Percentiles rank a stretch among this genome's conserved stretches.
These are phyloP conservation scores for Neogobius melanostomus DNA, from an alignment of 2,113 vertebrate species.

Conservation along the genomic window DNA sequence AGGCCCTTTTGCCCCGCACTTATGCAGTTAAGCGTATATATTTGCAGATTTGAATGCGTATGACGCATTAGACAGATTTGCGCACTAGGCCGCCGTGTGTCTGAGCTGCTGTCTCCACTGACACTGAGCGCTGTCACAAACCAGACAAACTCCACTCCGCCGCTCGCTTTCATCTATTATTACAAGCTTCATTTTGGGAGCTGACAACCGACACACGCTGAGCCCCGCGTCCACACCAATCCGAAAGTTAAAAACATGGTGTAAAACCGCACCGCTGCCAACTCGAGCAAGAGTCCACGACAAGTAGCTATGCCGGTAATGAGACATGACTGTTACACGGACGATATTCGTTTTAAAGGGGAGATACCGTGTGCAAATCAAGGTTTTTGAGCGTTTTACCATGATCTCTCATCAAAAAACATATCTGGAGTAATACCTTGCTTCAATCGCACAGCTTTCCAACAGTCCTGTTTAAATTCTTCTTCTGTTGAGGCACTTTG, in stretches of 20 bases:
- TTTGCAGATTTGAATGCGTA: slow-evolving; percentile 18
- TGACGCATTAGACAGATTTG: slow-evolving; percentile 23
- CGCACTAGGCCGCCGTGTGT: slow-evolving; percentile 16
- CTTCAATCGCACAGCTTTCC: too few relatives aligned
- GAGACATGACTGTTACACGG: not conserved
- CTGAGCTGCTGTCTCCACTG: slow-evolving; percentile 30
- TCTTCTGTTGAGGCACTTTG: too few relatives aligned
- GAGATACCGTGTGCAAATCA: too few relatives aligned
- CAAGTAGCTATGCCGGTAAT: not conserved
- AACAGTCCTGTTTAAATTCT: too few relatives aligned
- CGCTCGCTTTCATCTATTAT: slow-evolving; percentile 45
- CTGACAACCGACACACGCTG: slow-evolving; percentile 25
- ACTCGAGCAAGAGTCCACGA: slow-evolving; percentile 2
- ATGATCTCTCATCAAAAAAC: too few relatives aligned
- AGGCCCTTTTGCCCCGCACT: not conserved
- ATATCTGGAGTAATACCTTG: too few relatives aligned
- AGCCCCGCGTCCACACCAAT: slow-evolving; percentile 26
- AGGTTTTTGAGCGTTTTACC: too few relatives aligned
- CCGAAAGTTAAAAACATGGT: slow-evolving; percentile 3
- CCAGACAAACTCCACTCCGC: slow-evolving; percentile 16
- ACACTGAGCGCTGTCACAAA: slow-evolving; percentile 28
- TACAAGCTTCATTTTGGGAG: slow-evolving; percentile 36
- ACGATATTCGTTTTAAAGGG: not conserved
- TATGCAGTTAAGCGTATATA: not conserved
- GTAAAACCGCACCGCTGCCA: slow-evolving; percentile 4